Percentiles rank a stretch among this genome's conserved stretches.
phyloP scores from a whole-genome alignment of 2,888 invertebrate genomes.

The Heliconius erato region DNA sequence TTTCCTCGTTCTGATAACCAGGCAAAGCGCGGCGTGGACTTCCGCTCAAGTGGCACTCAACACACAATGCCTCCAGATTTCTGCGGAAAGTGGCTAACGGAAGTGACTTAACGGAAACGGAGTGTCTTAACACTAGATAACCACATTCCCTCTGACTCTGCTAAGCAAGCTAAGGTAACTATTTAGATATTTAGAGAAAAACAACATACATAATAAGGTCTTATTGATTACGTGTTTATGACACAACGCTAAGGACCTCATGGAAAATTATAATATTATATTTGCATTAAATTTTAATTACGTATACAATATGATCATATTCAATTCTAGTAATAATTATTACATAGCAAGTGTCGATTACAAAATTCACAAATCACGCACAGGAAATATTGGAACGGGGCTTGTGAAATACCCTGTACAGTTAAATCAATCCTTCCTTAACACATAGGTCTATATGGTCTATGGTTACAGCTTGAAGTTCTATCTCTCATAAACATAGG shows the following conservation, averaged over 20 bases:
- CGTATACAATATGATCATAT: background rate
- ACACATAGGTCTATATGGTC: background rate
- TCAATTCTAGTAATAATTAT: background rate
- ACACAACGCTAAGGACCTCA: background rate
- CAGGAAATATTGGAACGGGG: background rate
- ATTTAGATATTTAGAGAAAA: background rate
- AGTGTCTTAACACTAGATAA: background rate
- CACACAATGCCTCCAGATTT: no score
- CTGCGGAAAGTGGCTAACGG: no score
- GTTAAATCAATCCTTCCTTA: background rate
- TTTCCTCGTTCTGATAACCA: no score
- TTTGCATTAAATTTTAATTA: background rate
- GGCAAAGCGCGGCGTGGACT: no score
- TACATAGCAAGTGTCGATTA: background rate
- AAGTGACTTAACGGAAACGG: background rate
- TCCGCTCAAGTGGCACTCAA: no score
- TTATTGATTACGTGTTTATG: background rate
- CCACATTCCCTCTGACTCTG: no score
- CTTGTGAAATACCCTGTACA: background rate
- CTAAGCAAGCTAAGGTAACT: no score
- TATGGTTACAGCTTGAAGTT: background rate
- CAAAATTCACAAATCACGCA: constrained; percentile 4
- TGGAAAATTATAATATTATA: background rate
- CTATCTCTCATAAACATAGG: background rate
- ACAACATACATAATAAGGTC: no score